A percentile compares a stretch with the other conserved stretches of the same genome.
Evolutionary conservation across 2,888 invertebrate genomes (phyloP).

Genomic region (Camptogramma bilineatum): DNA sequence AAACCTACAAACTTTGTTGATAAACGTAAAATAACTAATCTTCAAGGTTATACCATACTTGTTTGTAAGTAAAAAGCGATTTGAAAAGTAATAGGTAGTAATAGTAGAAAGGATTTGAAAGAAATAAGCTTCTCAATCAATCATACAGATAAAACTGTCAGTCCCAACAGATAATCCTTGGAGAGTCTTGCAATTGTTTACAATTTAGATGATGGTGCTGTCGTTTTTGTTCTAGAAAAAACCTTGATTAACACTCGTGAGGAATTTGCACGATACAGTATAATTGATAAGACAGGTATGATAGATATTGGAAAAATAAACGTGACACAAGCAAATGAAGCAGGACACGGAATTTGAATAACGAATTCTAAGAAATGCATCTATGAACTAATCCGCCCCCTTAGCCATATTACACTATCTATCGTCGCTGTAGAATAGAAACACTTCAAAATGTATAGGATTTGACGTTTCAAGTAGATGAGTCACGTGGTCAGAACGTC

Average conservation of each 20-base stretch:
- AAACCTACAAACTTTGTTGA: neutral
- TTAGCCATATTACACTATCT: too few relatives aligned
- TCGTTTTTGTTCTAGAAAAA: slow-evolving; percentile 23
- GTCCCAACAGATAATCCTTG: slow-evolving; percentile 34
- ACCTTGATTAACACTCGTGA: slow-evolving; percentile 8
- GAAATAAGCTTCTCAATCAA: slow-evolving; percentile 45
- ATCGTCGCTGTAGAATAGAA: too few relatives aligned
- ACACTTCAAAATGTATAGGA: too few relatives aligned
- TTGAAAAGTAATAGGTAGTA: slow-evolving; percentile 34
- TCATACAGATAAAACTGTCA: slow-evolving; percentile 51
- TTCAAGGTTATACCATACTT: slow-evolving; percentile 15
- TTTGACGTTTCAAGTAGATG: too few relatives aligned
- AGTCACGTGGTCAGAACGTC: too few relatives aligned
- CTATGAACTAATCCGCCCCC: neutral
- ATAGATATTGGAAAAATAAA: slow-evolving; percentile 17
- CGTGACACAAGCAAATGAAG: slow-evolving; percentile 11
- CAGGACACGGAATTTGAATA: neutral
- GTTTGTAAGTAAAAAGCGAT: neutral
- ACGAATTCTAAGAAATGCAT: neutral
- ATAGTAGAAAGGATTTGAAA: slow-evolving; percentile 52
- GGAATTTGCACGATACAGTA: slow-evolving; percentile 14
- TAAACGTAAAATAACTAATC: slow-evolving; percentile 6
- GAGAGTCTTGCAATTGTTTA: slow-evolving; percentile 45
- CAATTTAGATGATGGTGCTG: slow-evolving; percentile 28
- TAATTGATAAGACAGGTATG: slow-evolving; percentile 14